Evolutionary conservation across 2,888 invertebrate species (phyloP).

Genomic region (Syritta pipiens): DNA sequence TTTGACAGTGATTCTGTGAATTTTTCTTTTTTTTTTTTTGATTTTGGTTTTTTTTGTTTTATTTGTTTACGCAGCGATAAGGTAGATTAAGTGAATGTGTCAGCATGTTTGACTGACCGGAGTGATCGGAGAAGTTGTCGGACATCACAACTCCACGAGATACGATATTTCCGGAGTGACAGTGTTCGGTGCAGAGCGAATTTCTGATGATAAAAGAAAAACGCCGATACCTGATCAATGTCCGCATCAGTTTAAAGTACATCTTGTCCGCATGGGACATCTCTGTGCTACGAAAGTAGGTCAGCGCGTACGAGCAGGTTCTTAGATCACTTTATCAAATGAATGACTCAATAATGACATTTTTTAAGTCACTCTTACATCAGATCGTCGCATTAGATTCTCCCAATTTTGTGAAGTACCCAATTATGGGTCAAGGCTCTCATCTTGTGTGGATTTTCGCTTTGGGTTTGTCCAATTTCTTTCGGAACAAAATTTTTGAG

Average conservation of each 20-base stretch:
- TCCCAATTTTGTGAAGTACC: not conserved
- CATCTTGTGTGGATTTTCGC: not conserved
- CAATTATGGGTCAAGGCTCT: not conserved
- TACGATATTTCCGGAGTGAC: constrained; percentile 2
- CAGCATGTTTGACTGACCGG: too few species aligned
- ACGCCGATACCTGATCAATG: not conserved
- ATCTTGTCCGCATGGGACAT: too few species aligned
- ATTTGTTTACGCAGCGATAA: constrained; percentile 32
- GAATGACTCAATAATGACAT: constrained; percentile 37
- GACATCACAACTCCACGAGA: constrained; percentile 1
- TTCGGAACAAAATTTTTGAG: too few species aligned
- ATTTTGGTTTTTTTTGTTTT: constrained; percentile 14
- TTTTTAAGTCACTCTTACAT: constrained; percentile 25
- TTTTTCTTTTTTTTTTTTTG: constrained; percentile 10
- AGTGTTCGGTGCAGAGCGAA: not conserved
- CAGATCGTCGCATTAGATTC: not conserved
- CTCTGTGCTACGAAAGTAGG: too few species aligned
- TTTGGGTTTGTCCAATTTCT: too few species aligned
- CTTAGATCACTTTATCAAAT: constrained; percentile 14
- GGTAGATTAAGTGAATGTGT: constrained; percentile 6
- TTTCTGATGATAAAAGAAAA: constrained; percentile 15
- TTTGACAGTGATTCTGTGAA: constrained; percentile 8
- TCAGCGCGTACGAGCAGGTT: constrained; percentile 18
- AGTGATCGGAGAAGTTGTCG: too few species aligned
- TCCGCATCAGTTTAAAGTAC: too few species aligned